phyloP scores from a whole-genome alignment of 2,888 invertebrate species.

The Scaeva pyrastri region DNA sequence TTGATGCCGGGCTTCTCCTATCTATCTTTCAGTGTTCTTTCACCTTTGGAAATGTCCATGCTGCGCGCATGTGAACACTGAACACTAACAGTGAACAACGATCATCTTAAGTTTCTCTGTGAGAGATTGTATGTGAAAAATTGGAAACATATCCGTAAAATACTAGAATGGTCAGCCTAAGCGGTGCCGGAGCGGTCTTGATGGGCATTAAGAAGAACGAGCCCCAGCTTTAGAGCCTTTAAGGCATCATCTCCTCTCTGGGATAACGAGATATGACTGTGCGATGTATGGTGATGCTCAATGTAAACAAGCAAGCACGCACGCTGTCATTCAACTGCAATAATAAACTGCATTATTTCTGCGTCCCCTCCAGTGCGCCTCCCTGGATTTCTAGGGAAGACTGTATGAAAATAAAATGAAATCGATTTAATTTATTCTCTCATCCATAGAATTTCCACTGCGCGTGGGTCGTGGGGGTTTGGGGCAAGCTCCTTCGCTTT shows the following conservation, averaged over 20 bases:
- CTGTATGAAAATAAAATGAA: constrained; percentile 60
- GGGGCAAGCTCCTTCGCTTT: constrained; percentile 36
- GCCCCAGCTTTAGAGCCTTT: constrained; percentile 36
- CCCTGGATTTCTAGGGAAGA: constrained; percentile 17
- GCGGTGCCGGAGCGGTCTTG: constrained; percentile 15
- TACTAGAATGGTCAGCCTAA: constrained; percentile 32
- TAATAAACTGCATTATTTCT: constrained; percentile 49
- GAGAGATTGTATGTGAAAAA: constrained; percentile 45
- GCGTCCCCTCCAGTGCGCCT: background rate
- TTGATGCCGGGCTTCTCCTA: constrained; percentile 28
- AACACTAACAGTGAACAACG: constrained; percentile 58
- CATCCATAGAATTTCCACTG: constrained; percentile 12
- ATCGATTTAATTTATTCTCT: constrained; percentile 71
- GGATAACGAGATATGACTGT: constrained; percentile 51
- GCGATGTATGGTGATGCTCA: constrained; percentile 44
- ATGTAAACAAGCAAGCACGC: constrained; percentile 71
- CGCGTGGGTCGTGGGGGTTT: background rate
- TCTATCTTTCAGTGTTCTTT: constrained; percentile 46
- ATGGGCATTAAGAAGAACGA: constrained; percentile 59
- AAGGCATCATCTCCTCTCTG: constrained; percentile 35
- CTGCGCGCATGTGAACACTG: constrained; percentile 58
- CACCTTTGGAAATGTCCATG: constrained; percentile 62
- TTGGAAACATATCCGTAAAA: constrained; percentile 69
- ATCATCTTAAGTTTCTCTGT: constrained; percentile 47
- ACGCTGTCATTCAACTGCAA: constrained; percentile 61